Evolutionary conservation across 1,140 invertebrate species (phyloP).

Genomic region (Heliothis subflexa): DNA sequence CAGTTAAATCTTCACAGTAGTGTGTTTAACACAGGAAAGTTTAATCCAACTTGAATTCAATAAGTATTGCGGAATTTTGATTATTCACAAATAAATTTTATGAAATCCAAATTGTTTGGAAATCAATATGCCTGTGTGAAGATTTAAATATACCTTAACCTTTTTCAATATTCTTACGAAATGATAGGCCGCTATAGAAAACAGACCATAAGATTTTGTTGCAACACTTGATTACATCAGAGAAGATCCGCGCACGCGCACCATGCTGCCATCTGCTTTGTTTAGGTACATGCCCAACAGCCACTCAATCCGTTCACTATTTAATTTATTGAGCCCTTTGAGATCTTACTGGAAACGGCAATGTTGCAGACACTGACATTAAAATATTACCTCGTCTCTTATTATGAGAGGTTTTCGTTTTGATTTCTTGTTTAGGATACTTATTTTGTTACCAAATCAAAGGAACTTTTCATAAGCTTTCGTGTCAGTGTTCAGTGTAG

Average conservation of each 20-base stretch:
- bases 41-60: neutral
- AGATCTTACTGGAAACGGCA: conserved; percentile 3
- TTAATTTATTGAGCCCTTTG: conserved; percentile 32
- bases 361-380: neutral
- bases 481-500: neutral
- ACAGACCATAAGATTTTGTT: neutral
- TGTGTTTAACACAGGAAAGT: too few species aligned
- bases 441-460: too few species aligned
- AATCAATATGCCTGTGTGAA: too few species aligned
- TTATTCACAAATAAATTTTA: neutral
- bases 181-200: neutral
- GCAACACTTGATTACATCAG: conserved; percentile 34
- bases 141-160: too few species aligned
- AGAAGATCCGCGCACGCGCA: conserved; percentile 7
- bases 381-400: too few species aligned
- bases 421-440: too few species aligned
- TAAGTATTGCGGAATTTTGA: neutral
- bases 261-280: conserved; percentile 22
- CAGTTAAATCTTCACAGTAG: too few species aligned
- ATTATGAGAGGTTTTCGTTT: too few species aligned
- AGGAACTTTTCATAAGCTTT: neutral
- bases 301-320: conserved; percentile 24
- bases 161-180: neutral
- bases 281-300: conserved; percentile 19
- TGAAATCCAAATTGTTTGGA: too few species aligned